These are phyloP conservation scores for Irena cyanogastra DNA, from an alignment of 2,113 vertebrate species.

Conservation along the genomic window DNA sequence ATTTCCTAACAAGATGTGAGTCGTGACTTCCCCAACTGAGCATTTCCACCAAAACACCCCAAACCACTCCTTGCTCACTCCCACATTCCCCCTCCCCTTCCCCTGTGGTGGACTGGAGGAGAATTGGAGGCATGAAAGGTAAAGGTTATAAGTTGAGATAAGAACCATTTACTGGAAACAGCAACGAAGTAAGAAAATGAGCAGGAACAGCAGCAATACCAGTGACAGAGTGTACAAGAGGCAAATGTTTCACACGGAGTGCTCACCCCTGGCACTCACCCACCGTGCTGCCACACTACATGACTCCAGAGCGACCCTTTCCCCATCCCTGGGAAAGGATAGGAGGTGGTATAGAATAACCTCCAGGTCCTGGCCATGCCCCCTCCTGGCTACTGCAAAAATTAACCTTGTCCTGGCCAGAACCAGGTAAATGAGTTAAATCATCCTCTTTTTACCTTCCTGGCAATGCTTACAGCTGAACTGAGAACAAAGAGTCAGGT, in stretches of 20 bases:
- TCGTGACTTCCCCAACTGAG: not conserved
- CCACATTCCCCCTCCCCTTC: not conserved
- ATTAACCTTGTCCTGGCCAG: not conserved
- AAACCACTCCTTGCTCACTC: not conserved
- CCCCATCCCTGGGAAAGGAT: not conserved
- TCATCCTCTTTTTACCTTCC: not conserved
- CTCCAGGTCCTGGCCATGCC: not conserved
- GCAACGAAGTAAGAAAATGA: not conserved
- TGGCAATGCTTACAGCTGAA: not conserved
- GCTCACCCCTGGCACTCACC: not conserved
- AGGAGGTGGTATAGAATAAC: not conserved
- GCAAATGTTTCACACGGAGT: rapidly evolving
- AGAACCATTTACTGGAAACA: not conserved
- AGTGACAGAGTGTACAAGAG: not conserved
- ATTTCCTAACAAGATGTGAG: not conserved
- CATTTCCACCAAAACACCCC: not conserved
- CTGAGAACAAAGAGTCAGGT: not conserved
- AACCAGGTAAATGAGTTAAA: not conserved
- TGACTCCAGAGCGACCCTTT: not conserved
- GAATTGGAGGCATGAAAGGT: not conserved
- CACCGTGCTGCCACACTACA: rapidly evolving
- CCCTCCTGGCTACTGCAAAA: not conserved
- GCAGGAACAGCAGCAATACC: not conserved
- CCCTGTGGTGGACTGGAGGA: not conserved
- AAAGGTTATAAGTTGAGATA: not conserved